phyloP scores from a whole-genome alignment of 1,140 invertebrate species.

The Brachionus sp. region DNA sequence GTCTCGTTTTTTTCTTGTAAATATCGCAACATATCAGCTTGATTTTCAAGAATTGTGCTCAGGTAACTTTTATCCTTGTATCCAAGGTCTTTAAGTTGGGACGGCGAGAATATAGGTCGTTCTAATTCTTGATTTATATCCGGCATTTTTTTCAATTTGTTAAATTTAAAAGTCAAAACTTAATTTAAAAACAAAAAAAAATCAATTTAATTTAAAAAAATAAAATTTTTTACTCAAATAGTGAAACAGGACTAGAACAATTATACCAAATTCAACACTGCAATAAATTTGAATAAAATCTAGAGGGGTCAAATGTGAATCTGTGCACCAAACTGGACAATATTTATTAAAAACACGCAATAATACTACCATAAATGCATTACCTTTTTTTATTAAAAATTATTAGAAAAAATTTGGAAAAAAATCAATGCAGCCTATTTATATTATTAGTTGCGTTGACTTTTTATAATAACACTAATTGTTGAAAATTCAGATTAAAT shows the following conservation, averaged over 20 bases:
- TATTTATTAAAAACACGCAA: conserved; percentile 22
- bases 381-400: neutral
- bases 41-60: conserved; percentile 39
- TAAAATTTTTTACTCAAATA: neutral
- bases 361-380: neutral
- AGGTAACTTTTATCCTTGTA: conserved; percentile 30
- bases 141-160: conserved; percentile 8
- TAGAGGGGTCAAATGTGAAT: neutral
- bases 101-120: conserved; percentile 6
- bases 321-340: neutral
- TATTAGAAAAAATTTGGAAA: too few relatives aligned
- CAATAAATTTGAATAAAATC: neutral
- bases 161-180: conserved; percentile 29
- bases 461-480: too few relatives aligned
- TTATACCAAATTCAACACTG: neutral
- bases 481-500: too few relatives aligned
- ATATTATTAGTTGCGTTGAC: too few relatives aligned
- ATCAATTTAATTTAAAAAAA: neutral
- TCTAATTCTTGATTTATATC: conserved; percentile 34
- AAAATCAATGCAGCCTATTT: too few relatives aligned
- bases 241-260: neutral
- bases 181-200: neutral
- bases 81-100: conserved; percentile 16
- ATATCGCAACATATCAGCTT: conserved; percentile 34
- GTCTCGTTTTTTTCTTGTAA: conserved; percentile 32